Percentiles rank a stretch among this genome's conserved stretches.
Evolutionary conservation across 2,888 invertebrate genomes (phyloP).

Genomic region (Psococerastis gibbosa): DNA sequence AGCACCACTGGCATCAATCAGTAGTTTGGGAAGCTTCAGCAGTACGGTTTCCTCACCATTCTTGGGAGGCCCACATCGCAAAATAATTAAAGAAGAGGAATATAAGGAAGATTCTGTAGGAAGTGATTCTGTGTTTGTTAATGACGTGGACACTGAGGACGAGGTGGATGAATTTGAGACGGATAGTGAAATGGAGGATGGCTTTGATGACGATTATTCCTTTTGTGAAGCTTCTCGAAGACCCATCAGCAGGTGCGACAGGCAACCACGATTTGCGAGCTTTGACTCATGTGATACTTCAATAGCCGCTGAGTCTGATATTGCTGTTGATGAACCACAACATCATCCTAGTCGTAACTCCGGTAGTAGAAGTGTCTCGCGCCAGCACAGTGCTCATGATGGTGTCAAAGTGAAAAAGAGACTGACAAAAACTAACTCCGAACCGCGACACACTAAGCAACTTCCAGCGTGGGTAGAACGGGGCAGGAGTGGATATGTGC

Average conservation of each 20-base stretch:
- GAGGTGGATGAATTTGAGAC: constrained; percentile 71
- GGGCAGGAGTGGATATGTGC: constrained; percentile 6
- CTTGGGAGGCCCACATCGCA: constrained; percentile 32
- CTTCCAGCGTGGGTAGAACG: constrained; percentile 2
- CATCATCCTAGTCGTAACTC: too few species aligned
- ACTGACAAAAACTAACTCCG: constrained; percentile 3
- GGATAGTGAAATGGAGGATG: constrained; percentile 40
- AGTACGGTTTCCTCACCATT: neutral
- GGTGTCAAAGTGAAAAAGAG: neutral
- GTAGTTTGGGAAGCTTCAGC: constrained; percentile 45
- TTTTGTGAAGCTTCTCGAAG: neutral
- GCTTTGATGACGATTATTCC: constrained; percentile 8
- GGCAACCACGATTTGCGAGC: constrained; percentile 2
- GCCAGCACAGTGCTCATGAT: neutral
- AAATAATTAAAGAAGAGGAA: neutral
- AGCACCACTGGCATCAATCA: constrained; percentile 63
- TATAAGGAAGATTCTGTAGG: constrained; percentile 29
- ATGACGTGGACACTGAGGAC: constrained; percentile 57
- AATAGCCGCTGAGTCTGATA: neutral
- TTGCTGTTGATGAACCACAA: neutral
- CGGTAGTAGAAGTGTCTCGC: neutral
- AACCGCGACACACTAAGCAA: constrained; percentile 2
- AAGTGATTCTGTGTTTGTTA: constrained; percentile 64
- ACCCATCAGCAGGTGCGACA: neutral
- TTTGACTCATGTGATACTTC: constrained; percentile 5